Conservation (phyloP, 1,140 invertebrate species). For the Bombus impatiens region DNA sequence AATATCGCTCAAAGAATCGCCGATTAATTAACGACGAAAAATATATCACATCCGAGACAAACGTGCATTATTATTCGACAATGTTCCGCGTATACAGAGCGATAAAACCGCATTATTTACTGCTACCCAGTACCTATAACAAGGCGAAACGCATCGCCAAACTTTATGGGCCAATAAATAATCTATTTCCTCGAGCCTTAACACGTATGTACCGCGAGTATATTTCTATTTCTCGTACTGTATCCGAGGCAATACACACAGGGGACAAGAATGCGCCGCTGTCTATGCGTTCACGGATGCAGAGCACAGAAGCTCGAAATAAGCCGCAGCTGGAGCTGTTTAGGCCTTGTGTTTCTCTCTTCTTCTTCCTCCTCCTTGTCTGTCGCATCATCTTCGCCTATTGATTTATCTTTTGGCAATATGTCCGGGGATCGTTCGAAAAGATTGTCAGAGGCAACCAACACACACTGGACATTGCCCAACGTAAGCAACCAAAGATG, state of each 20-base stretch:
- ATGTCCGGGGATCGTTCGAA: constrained; percentile 11
- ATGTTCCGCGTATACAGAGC: background rate
- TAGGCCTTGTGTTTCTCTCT: constrained; percentile 32
- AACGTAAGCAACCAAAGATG: background rate
- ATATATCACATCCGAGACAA: background rate
- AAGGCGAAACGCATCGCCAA: constrained; percentile 20
- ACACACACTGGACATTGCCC: background rate
- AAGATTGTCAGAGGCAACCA: background rate
- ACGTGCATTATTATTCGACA: background rate
- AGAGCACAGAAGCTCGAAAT: constrained; percentile 46
- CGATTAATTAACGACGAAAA: background rate
- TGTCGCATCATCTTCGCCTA: constrained; percentile 34
- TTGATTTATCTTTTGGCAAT: constrained; percentile 63
- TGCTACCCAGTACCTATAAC: constrained; percentile 10
- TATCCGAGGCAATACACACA: background rate
- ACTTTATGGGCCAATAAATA: constrained; percentile 61
- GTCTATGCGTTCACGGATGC: constrained; percentile 22
- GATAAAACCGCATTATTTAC: constrained; percentile 52
- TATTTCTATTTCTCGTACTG: constrained; percentile 14
- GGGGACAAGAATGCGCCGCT: constrained; percentile 12
- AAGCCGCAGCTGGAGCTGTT: constrained; percentile 66
- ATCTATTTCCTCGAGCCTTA: constrained; percentile 60
- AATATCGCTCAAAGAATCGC: background rate
- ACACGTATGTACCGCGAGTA: background rate
- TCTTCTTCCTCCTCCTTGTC: background rate